Evolutionary conservation across 2,888 invertebrate species (phyloP).

Genomic region (Empis stercorea): DNA sequence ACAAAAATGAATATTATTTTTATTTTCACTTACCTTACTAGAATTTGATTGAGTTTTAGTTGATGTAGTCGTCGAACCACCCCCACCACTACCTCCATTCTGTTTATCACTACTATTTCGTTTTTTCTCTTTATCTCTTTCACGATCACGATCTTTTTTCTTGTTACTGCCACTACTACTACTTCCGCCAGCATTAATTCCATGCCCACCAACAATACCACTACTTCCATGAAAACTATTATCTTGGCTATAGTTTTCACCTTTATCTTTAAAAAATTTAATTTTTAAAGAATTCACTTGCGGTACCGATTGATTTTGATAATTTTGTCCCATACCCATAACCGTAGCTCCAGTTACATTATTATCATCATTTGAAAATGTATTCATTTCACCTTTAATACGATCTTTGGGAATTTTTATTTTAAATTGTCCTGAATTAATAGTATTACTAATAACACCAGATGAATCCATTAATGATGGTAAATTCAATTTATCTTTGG

Average conservation of each 20-base stretch:
- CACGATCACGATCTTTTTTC: conserved; percentile 27
- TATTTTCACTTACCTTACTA: too few relatives aligned
- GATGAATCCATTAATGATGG: conserved; percentile 17
- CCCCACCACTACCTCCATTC: too few relatives aligned
- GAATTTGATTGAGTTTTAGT: too few relatives aligned
- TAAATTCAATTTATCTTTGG: conserved; percentile 43
- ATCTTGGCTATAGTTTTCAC: conserved; percentile 39
- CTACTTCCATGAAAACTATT: conserved; percentile 9
- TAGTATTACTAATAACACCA: conserved; percentile 31
- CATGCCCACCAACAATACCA: conserved; percentile 5
- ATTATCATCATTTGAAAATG: conserved; percentile 2
- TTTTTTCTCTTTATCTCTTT: too few relatives aligned
- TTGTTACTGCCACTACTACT: conserved; percentile 12
- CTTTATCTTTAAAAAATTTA: conserved; percentile 65
- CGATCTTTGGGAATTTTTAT: conserved; percentile 72
- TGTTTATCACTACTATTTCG: too few relatives aligned
- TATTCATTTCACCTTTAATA: conserved; percentile 40
- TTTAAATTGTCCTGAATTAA: conserved; percentile 39
- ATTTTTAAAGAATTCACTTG: conserved; percentile 49
- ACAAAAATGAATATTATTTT: too few relatives aligned
- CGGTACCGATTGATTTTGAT: conserved; percentile 1
- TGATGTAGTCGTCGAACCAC: too few relatives aligned
- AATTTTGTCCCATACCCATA: conserved; percentile 2
- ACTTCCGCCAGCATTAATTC: background rate
- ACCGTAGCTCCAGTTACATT: conserved; percentile 2